These are phyloP conservation scores for Maccullochella peelii DNA, from an alignment of 2,113 vertebrate genomes.

Conservation along the genomic window DNA sequence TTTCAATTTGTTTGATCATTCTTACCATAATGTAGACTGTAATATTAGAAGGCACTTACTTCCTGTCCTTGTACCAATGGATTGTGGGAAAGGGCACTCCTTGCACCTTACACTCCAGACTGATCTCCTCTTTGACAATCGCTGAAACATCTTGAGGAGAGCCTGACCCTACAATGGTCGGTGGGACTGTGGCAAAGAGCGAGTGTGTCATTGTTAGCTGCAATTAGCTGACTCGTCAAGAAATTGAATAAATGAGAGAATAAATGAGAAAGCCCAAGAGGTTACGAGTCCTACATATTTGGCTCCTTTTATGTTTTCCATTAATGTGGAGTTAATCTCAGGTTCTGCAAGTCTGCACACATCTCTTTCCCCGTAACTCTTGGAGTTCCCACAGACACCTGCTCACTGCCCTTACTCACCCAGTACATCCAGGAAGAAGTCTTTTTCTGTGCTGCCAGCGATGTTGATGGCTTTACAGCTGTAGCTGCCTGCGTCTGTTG, in stretches of 20 bases:
- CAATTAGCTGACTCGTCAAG: neutral
- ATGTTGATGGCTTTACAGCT: conserved; percentile 93
- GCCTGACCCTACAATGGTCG: conserved; percentile 84
- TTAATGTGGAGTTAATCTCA: neutral
- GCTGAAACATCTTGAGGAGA: conserved; percentile 84
- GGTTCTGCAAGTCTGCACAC: neutral
- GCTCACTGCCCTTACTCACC: conserved; percentile 83
- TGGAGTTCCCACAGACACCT: neutral
- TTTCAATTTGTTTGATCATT: neutral
- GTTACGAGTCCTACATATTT: neutral
- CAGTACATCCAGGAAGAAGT: conserved; percentile 89
- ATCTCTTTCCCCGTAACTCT: neutral
- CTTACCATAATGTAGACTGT: neutral
- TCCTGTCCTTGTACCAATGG: conserved; percentile 97
- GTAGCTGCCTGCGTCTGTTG: conserved; percentile 88
- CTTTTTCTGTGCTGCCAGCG: conserved; percentile 91
- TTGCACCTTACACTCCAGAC: conserved; percentile 90
- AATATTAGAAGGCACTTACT: conserved; percentile 85
- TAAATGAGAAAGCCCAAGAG: neutral
- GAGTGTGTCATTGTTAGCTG: neutral
- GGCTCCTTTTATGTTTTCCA: neutral
- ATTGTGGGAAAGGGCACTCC: conserved; percentile 91
- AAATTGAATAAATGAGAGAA: neutral
- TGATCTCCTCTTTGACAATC: conserved; percentile 86
- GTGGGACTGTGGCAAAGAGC: conserved; percentile 87